These are phyloP conservation scores for Pygathrix nemaeus DNA, from an alignment of 2,113 vertebrate species.

Conservation along the genomic window DNA sequence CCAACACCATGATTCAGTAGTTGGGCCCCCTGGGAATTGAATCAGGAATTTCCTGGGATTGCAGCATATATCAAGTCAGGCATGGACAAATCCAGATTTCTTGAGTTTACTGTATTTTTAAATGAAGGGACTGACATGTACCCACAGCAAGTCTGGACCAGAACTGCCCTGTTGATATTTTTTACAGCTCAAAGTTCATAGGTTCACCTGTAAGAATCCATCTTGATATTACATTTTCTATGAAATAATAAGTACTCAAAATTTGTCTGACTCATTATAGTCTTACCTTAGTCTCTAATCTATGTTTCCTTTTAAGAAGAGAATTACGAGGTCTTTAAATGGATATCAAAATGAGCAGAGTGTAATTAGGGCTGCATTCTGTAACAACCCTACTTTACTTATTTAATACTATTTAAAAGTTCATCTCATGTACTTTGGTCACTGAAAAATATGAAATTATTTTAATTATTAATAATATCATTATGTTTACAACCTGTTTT, in stretches of 20 bases:
- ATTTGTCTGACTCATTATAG: slow-evolving; percentile 38
- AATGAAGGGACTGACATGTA: not conserved
- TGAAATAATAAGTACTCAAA: slow-evolving; percentile 15
- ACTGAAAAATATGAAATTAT: slow-evolving; percentile 52
- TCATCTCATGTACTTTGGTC: slow-evolving; percentile 38
- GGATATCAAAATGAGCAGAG: slow-evolving; percentile 61
- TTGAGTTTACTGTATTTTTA: not conserved
- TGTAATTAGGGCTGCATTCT: slow-evolving; percentile 63
- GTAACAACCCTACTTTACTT: slow-evolving; percentile 55
- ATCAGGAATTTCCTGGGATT: not conserved
- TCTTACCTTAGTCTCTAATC: slow-evolving; percentile 34
- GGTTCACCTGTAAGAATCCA: not conserved
- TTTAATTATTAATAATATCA: slow-evolving; percentile 64
- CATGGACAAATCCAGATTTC: not conserved
- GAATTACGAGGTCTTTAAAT: slow-evolving; percentile 66
- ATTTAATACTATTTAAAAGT: slow-evolving; percentile 71
- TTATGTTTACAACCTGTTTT: slow-evolving; percentile 30
- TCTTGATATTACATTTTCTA: slow-evolving; percentile 4
- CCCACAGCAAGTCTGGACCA: not conserved
- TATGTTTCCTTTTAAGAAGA: slow-evolving; percentile 51
- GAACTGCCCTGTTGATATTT: not conserved
- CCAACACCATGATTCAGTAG: not conserved
- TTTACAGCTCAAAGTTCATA: slow-evolving; percentile 7
- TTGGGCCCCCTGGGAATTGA: not conserved
- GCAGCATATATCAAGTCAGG: not conserved